Evolutionary conservation across 2,888 invertebrate genomes (phyloP).

Genomic region (Chloroclystis v-ata): DNA sequence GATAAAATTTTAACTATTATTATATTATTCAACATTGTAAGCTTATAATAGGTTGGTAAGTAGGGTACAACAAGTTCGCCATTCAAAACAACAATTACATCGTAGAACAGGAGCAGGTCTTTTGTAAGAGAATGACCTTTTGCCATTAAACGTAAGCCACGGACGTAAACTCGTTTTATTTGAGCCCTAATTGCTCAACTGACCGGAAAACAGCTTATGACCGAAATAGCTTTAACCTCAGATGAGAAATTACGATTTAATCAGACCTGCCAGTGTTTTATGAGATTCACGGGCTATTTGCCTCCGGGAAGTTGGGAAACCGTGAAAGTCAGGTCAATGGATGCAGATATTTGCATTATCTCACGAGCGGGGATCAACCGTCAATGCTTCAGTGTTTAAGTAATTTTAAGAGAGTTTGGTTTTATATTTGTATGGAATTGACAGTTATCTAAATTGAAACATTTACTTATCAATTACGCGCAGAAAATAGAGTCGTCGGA

Average conservation of each 20-base stretch:
- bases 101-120: background rate
- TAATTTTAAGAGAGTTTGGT: too few relatives aligned
- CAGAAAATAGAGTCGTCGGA: too few relatives aligned
- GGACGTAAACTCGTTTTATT: constrained; percentile 36
- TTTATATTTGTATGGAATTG: too few relatives aligned
- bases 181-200: constrained; percentile 40
- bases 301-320: background rate
- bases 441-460: too few relatives aligned
- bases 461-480: too few relatives aligned
- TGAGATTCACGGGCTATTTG: background rate
- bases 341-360: too few relatives aligned
- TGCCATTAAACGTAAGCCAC: constrained; percentile 24
- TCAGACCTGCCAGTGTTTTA: background rate
- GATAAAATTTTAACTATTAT: too few relatives aligned
- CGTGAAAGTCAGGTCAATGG: background rate
- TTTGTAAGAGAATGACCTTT: constrained; percentile 21
- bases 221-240: constrained; percentile 34
- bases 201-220: constrained; percentile 39
- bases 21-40: too few relatives aligned
- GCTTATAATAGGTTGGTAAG: too few relatives aligned
- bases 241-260: constrained; percentile 15
- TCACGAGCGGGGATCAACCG: too few relatives aligned
- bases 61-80: too few relatives aligned
- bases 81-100: background rate
- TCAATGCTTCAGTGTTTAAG: too few relatives aligned